A percentile compares a stretch with the other conserved stretches of the same genome.
These are phyloP conservation scores for Hipparchia semele DNA, from an alignment of 2,888 invertebrate species.

Conservation along the genomic window DNA sequence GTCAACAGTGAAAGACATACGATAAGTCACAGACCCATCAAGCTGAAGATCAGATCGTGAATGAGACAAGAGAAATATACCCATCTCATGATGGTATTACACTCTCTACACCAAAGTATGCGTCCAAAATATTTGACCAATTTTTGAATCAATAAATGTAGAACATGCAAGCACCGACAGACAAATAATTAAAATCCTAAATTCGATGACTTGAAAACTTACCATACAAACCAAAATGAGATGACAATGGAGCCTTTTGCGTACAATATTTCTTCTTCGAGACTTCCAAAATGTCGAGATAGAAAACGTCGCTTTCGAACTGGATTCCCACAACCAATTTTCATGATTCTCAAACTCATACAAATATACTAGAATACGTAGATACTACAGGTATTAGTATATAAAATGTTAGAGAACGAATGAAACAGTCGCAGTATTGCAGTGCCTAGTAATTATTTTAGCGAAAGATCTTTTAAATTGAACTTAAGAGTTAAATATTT, in stretches of 20 bases:
- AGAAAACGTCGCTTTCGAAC: slow-evolving; percentile 11
- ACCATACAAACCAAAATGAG: slow-evolving; percentile 39
- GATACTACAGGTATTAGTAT: neutral
- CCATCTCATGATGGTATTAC: slow-evolving; percentile 3
- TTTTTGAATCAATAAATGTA: slow-evolving; percentile 21
- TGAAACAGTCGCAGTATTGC: neutral
- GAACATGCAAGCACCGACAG: slow-evolving; percentile 43
- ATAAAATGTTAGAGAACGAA: neutral
- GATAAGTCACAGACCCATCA: slow-evolving; percentile 36
- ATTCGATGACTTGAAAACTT: slow-evolving; percentile 44
- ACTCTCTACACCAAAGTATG: neutral
- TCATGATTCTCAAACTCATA: slow-evolving; percentile 9
- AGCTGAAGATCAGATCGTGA: slow-evolving; percentile 15
- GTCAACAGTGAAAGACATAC: slow-evolving; percentile 29
- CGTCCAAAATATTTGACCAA: slow-evolving; percentile 21
- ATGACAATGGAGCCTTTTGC: slow-evolving; percentile 28
- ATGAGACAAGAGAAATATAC: slow-evolving; percentile 5
- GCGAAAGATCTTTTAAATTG: neutral
- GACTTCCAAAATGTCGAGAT: slow-evolving; percentile 12
- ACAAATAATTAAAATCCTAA: slow-evolving; percentile 39
- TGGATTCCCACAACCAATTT: slow-evolving; percentile 18
- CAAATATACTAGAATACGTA: slow-evolving; percentile 13
- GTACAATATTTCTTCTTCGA: slow-evolving; percentile 11
- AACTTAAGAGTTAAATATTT: slow-evolving; percentile 2
- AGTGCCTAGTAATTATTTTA: neutral